A percentile compares a stretch with the other conserved stretches of the same genome.
Conservation (phyloP, 2,888 invertebrate species). For the Sphaerophoria taeniata region DNA sequence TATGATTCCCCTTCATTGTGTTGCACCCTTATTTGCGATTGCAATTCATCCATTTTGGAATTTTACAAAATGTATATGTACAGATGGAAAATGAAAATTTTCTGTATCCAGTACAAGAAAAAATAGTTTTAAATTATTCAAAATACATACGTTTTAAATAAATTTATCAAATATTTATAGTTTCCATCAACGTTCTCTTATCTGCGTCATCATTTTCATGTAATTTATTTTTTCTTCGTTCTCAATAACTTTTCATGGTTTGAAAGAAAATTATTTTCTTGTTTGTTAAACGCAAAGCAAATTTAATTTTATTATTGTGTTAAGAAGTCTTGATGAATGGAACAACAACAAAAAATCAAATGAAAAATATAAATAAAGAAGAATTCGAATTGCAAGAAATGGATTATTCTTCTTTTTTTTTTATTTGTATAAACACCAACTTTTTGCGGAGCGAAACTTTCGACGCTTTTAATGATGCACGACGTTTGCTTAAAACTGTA, state of each 20-base stretch:
- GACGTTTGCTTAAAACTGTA: constrained; percentile 77
- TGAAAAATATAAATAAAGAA: constrained; percentile 44
- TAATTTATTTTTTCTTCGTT: background rate
- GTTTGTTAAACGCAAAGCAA: constrained; percentile 51
- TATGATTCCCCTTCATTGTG: constrained; percentile 17
- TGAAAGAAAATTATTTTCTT: constrained; percentile 29
- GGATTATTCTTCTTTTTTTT: background rate
- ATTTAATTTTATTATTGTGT: constrained; percentile 20
- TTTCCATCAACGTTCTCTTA: constrained; percentile 53
- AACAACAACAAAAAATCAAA: constrained; percentile 40
- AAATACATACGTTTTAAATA: constrained; percentile 51
- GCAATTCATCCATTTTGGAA: constrained; percentile 36
- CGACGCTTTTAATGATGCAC: constrained; percentile 78
- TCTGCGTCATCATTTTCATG: constrained; percentile 64
- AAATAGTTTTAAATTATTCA: background rate
- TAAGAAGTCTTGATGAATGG: constrained; percentile 23
- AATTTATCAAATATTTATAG: constrained; percentile 17
- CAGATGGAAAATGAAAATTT: background rate
- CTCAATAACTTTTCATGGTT: constrained; percentile 33
- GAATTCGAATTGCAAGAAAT: constrained; percentile 65
- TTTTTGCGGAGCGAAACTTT: constrained; percentile 76
- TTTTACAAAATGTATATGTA: background rate
- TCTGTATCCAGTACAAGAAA: constrained; percentile 20
- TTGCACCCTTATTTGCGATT: constrained; percentile 37
- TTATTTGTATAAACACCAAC: constrained; percentile 73